A percentile compares a stretch with the other conserved stretches of the same genome.
phyloP scores from a whole-genome alignment of 2,113 vertebrate genomes.

The Macrotis lagotis region DNA sequence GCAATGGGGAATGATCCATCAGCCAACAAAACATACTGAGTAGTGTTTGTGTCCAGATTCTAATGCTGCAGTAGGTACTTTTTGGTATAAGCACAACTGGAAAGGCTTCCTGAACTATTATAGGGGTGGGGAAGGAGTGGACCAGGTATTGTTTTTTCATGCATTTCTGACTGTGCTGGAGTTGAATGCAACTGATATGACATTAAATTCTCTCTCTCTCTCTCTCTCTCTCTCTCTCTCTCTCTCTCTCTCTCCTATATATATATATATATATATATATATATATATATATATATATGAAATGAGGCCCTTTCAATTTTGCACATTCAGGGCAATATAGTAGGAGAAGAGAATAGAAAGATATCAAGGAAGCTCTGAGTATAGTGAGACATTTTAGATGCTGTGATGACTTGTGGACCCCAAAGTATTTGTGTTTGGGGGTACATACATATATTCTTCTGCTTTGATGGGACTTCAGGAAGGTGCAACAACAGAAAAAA shows the following conservation, averaged over 20 bases:
- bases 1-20: neutral
- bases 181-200: neutral
- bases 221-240: too few relatives aligned
- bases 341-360: neutral
- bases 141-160: neutral
- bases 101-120: neutral
- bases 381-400: neutral
- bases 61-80: neutral
- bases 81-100: neutral
- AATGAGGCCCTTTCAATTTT: neutral
- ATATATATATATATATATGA: neutral
- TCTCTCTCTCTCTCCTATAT: too few relatives aligned
- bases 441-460: neutral
- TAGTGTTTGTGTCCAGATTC: neutral
- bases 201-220: too few relatives aligned
- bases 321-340: neutral
- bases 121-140: neutral
- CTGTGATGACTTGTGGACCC: neutral
- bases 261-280: too few relatives aligned
- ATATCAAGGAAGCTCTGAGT: neutral
- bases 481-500: neutral
- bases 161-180: neutral
- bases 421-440: too few relatives aligned
- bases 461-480: neutral
- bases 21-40: conserved; percentile 24